A percentile compares a stretch with the other conserved stretches of the same genome.
Conservation (phyloP, 1,140 invertebrate species). For the Zaprionus vittiger region DNA sequence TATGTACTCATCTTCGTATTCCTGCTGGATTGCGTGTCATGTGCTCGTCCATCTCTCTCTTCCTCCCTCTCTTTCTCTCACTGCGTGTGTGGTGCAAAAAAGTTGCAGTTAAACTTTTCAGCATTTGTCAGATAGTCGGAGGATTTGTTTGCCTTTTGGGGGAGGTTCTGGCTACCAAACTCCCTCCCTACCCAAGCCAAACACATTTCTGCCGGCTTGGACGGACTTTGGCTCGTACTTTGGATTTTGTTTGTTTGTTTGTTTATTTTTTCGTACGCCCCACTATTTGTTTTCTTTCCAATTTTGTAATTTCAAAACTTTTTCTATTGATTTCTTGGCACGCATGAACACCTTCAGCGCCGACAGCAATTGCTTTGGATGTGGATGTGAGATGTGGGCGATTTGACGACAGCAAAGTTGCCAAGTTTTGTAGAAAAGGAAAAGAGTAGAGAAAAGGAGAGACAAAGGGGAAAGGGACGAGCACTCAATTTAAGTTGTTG, state of each 20-base stretch:
- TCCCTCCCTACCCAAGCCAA: slow-evolving; percentile 36
- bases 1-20: slow-evolving; percentile 25
- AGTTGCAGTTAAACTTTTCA: slow-evolving; percentile 80
- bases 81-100: slow-evolving; percentile 37
- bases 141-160: slow-evolving; percentile 79
- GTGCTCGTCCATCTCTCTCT: slow-evolving; percentile 10
- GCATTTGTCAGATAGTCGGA: slow-evolving; percentile 77
- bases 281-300: slow-evolving; percentile 83
- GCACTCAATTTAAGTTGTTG: slow-evolving; percentile 78
- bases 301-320: slow-evolving; percentile 82
- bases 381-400: slow-evolving; percentile 39
- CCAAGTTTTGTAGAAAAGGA: slow-evolving; percentile 43
- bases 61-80: neutral
- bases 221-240: slow-evolving; percentile 9
- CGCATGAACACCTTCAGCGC: slow-evolving; percentile 80
- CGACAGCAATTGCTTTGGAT: slow-evolving; percentile 61
- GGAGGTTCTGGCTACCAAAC: neutral
- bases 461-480: neutral
- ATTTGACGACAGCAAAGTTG: slow-evolving; percentile 59
- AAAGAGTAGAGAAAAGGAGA: neutral
- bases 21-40: slow-evolving; percentile 26
- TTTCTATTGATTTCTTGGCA: slow-evolving; percentile 81
- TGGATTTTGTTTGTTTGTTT: slow-evolving; percentile 35
- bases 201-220: slow-evolving; percentile 57
- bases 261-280: slow-evolving; percentile 62